Percentiles rank a stretch among this genome's conserved stretches.
Evolutionary conservation across 2,888 invertebrate species (phyloP).

Genomic region (Volucella inflata): DNA sequence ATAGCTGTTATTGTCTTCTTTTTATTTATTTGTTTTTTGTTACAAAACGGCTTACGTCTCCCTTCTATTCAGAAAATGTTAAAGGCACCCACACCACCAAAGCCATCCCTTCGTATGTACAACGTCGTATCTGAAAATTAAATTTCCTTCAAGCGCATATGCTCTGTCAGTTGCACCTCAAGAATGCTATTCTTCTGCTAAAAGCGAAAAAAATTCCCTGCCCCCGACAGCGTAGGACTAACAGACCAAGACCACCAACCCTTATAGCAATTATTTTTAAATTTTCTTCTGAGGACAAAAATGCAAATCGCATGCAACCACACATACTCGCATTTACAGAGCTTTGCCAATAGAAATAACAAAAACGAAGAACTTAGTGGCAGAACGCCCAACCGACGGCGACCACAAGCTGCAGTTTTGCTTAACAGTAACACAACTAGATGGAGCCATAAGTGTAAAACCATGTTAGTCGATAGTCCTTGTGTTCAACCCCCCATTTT

Average conservation of each 20-base stretch:
- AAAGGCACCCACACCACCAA: not conserved
- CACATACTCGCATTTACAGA: not conserved
- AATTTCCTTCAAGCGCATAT: conserved; percentile 47
- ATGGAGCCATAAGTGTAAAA: conserved; percentile 69
- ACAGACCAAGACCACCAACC: not conserved
- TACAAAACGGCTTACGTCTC: too few species aligned
- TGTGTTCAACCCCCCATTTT: conserved; percentile 1
- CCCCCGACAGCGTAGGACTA: not conserved
- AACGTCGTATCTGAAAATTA: conserved; percentile 7
- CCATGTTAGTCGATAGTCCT: conserved; percentile 66
- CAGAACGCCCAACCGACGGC: too few species aligned
- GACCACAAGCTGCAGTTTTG: not conserved
- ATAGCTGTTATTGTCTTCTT: too few species aligned
- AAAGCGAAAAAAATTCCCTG: conserved; percentile 4
- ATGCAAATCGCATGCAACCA: conserved; percentile 50
- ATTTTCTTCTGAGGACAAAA: conserved; percentile 46
- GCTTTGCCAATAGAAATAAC: too few species aligned
- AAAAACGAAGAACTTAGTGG: too few species aligned
- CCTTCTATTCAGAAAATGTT: not conserved
- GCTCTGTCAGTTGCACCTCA: conserved; percentile 58
- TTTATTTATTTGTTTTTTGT: too few species aligned
- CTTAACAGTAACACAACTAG: conserved; percentile 44
- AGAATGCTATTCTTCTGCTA: conserved; percentile 30
- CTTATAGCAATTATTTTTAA: conserved; percentile 58
- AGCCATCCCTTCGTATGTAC: not conserved